Conservation (phyloP, 2,113 vertebrate species). For the Anarhynchus alexandrinus region DNA sequence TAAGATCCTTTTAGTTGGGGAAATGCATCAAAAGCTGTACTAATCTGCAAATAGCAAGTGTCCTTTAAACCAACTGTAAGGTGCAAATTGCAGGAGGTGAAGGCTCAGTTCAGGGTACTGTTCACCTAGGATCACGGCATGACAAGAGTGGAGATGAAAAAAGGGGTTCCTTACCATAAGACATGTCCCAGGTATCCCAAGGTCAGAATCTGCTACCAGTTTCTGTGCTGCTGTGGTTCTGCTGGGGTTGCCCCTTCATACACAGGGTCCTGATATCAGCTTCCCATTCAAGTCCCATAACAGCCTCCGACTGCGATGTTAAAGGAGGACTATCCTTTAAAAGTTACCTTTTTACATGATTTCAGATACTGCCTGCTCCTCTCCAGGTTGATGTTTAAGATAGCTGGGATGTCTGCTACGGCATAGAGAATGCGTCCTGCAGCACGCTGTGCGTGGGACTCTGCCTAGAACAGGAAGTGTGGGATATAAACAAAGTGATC, state of each 20-base stretch:
- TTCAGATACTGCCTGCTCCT: background rate
- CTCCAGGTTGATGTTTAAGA: background rate
- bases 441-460: background rate
- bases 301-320: background rate
- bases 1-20: background rate
- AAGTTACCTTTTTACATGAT: background rate
- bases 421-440: background rate
- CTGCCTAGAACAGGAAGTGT: background rate
- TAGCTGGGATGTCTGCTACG: background rate
- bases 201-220: background rate
- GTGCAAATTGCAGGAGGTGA: background rate
- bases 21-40: background rate
- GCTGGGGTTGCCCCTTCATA: background rate
- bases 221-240: constrained; percentile 20
- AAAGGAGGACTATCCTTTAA: background rate
- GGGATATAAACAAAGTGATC: background rate
- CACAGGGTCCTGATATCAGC: background rate
- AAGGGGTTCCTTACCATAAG: background rate
- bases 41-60: background rate
- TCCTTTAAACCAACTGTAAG: rapidly evolving
- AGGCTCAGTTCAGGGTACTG: constrained; percentile 23
- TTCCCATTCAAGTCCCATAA: background rate
- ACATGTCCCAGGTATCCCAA: background rate
- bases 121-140: background rate
- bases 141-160: background rate